Evolutionary conservation across 1,140 invertebrate species (phyloP).

Genomic region (Dendroctonus valens): DNA sequence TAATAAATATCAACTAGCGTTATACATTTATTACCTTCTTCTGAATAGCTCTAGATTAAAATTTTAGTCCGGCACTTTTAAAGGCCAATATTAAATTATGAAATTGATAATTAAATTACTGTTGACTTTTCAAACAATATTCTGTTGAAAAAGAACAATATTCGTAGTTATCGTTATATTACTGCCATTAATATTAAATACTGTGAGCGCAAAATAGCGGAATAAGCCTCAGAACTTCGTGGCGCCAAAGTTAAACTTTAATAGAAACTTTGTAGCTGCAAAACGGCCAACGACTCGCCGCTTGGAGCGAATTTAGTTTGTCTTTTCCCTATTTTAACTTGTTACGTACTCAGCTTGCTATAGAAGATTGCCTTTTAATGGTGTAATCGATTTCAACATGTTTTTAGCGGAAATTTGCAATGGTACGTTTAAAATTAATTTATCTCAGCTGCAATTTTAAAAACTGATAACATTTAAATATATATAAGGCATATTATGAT

Average conservation of each 20-base stretch:
- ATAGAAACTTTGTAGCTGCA: conserved; percentile 20
- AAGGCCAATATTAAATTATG: too few species aligned
- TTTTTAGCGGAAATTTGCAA: neutral
- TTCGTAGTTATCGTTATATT: neutral
- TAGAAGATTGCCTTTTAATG: conserved; percentile 17
- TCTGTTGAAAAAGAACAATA: neutral
- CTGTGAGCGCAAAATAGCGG: conserved; percentile 1
- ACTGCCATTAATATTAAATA: conserved; percentile 11
- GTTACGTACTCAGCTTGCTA: conserved; percentile 6
- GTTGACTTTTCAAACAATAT: too few species aligned
- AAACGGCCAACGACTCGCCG: conserved; percentile 6
- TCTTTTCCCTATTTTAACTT: conserved; percentile 16
- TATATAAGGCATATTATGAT: too few species aligned
- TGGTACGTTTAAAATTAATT: too few species aligned
- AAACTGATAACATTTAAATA: too few species aligned
- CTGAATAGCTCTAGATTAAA: too few species aligned
- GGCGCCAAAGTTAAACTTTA: conserved; percentile 20
- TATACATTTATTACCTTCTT: too few species aligned
- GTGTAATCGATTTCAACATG: neutral
- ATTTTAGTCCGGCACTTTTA: too few species aligned
- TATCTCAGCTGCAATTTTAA: too few species aligned
- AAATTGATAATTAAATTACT: too few species aligned
- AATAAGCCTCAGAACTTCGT: conserved; percentile 14
- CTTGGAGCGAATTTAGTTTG: conserved; percentile 20
- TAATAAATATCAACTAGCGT: too few species aligned